Conservation (phyloP, 2,888 invertebrate genomes). For the Limenitis camilla region DNA sequence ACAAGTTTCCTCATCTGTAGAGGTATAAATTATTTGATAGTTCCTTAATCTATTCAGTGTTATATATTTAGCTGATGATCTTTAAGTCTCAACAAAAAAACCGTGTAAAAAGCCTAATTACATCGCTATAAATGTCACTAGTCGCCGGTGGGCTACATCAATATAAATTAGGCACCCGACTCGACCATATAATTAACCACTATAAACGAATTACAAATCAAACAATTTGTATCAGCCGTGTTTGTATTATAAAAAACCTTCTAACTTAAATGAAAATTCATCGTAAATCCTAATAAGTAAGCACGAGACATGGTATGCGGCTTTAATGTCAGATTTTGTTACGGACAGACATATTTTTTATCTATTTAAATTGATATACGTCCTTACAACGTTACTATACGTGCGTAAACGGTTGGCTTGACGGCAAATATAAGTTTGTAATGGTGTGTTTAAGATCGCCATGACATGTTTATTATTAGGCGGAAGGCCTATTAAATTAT, state of each 20-base stretch:
- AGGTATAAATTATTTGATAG: background rate
- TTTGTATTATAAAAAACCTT: constrained; percentile 61
- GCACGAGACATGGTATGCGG: constrained; percentile 52
- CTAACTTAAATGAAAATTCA: constrained; percentile 52
- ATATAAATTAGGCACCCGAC: constrained; percentile 51
- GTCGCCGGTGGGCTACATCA: constrained; percentile 27
- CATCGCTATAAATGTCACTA: constrained; percentile 45
- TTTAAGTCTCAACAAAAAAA: constrained; percentile 6
- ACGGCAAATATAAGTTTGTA: constrained; percentile 35
- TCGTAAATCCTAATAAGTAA: constrained; percentile 66
- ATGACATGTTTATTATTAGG: constrained; percentile 71
- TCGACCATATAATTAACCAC: constrained; percentile 54
- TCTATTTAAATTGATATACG: too few species aligned
- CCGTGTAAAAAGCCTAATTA: constrained; percentile 35
- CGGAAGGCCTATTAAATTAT: constrained; percentile 70
- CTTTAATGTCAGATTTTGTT: constrained; percentile 65
- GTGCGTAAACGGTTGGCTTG: too few species aligned
- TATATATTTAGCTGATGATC: background rate
- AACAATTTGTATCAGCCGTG: constrained; percentile 63
- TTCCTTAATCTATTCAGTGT: background rate
- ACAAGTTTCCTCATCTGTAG: too few species aligned
- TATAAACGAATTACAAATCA: constrained; percentile 65
- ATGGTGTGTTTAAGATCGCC: constrained; percentile 57
- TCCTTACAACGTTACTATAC: too few species aligned
- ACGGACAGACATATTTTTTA: constrained; percentile 46